These are phyloP conservation scores for Thalpophila matura DNA, from an alignment of 2,888 invertebrate species.

Conservation along the genomic window DNA sequence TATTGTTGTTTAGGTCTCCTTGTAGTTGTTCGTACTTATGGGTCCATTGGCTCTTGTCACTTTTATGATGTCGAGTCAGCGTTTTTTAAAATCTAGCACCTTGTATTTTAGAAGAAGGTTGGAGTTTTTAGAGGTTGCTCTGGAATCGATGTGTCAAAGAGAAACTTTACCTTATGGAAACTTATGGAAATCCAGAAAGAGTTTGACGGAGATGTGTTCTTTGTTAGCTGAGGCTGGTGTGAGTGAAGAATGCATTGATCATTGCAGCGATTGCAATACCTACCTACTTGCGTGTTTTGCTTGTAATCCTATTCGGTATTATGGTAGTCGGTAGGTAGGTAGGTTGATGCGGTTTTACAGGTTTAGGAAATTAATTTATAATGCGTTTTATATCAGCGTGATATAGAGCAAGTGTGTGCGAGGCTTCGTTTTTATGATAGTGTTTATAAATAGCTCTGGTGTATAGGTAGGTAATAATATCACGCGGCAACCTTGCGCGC, in stretches of 20 bases:
- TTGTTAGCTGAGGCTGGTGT: too few species aligned
- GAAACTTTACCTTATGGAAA: too few species aligned
- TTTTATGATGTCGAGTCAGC: conserved; percentile 54
- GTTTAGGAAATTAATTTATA: too few species aligned
- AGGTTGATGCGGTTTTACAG: too few species aligned
- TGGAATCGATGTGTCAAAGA: too few species aligned
- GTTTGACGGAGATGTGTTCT: too few species aligned
- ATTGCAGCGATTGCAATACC: too few species aligned
- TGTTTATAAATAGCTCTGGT: conserved; percentile 51
- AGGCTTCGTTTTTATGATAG: conserved; percentile 45
- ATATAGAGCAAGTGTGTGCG: conserved; percentile 18
- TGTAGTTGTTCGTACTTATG: conserved; percentile 42
- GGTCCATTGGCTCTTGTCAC: conserved; percentile 56
- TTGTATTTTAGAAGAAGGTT: conserved; percentile 6
- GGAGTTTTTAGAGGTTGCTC: background rate
- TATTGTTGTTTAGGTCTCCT: conserved; percentile 27
- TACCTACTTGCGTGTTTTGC: too few species aligned
- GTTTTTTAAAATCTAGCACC: conserved; percentile 30
- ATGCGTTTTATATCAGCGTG: conserved; percentile 6
- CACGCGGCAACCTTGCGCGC: conserved; percentile 63
- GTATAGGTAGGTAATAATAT: conserved; percentile 52
- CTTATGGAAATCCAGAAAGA: too few species aligned
- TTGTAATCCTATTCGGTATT: too few species aligned
- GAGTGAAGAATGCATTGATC: too few species aligned
- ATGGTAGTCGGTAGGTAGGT: too few species aligned